A percentile compares a stretch with the other conserved stretches of the same genome.
These are phyloP conservation scores for Beroe ovata DNA, from an alignment of 37 sponge, comb jelly and placozoan genomes.

Conservation along the genomic window DNA sequence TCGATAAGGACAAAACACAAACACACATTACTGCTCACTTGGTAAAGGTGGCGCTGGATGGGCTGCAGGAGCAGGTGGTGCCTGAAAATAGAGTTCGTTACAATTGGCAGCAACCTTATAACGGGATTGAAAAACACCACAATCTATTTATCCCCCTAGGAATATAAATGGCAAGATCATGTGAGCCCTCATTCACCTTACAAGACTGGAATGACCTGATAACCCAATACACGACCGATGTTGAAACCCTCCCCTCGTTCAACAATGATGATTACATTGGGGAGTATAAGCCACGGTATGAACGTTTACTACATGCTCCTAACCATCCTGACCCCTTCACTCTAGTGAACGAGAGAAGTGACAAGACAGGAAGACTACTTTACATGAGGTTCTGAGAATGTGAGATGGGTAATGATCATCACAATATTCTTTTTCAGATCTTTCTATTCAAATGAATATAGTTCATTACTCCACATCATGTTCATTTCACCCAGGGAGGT, in stretches of 20 bases:
- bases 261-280: background rate
- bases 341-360: background rate
- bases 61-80: too few relatives aligned
- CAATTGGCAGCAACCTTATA: too few relatives aligned
- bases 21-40: too few relatives aligned
- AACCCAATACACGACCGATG: constrained; percentile 38
- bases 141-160: too few relatives aligned
- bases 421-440: background rate
- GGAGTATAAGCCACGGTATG: background rate
- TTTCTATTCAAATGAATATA: background rate
- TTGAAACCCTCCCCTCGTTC: constrained; percentile 39
- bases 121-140: too few relatives aligned
- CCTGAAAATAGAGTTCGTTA: too few relatives aligned
- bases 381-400: background rate
- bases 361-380: background rate
- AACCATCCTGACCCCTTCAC: constrained; percentile 8
- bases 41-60: too few relatives aligned
- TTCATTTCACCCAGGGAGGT: constrained; percentile 7
- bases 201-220: constrained; percentile 59
- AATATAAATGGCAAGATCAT: too few relatives aligned
- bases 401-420: background rate
- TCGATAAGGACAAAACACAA: too few relatives aligned
- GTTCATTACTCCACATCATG: background rate
- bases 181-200: background rate
- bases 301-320: background rate